Percentiles rank a stretch among this genome's conserved stretches.
Conservation (phyloP, 2,797 vertebrate species). For the Bradypodion ventrale region DNA sequence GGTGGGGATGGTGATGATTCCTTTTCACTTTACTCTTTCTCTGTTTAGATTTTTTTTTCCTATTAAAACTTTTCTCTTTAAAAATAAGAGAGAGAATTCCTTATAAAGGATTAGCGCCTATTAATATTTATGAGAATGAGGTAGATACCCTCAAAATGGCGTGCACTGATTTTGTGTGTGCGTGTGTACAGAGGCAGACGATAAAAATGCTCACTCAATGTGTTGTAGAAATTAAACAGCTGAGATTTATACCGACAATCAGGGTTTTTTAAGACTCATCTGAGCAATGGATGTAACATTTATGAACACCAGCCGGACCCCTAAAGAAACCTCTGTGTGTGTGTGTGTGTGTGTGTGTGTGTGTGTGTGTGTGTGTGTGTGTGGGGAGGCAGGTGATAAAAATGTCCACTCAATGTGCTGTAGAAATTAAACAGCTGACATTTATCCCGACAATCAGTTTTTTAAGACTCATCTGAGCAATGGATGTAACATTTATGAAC, state of each 20-base stretch:
- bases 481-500: neutral
- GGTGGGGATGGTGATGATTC: neutral
- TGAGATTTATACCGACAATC: neutral
- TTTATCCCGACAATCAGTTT: neutral
- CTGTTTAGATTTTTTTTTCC: slow-evolving; percentile 30
- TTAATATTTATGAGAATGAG: slow-evolving; percentile 83
- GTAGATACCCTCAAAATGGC: slow-evolving; percentile 21
- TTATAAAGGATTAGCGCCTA: slow-evolving; percentile 80
- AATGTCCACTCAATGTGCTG: neutral
- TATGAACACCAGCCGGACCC: neutral
- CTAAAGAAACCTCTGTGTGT: no score
- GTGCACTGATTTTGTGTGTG: no score
- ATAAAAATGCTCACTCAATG: neutral
- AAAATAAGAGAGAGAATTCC: slow-evolving; percentile 82
- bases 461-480: neutral
- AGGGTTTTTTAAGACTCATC: neutral
- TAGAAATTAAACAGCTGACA: neutral
- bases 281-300: neutral
- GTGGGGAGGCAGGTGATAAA: neutral
- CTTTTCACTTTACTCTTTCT: slow-evolving; percentile 57
- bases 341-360: no score
- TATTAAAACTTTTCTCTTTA: slow-evolving; percentile 74
- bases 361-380: no score
- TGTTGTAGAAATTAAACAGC: neutral
- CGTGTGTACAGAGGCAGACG: neutral